Base-by-base conservation (phyloP, 2,888 invertebrate genomes). In the Drosophila neotestacea region DNA sequence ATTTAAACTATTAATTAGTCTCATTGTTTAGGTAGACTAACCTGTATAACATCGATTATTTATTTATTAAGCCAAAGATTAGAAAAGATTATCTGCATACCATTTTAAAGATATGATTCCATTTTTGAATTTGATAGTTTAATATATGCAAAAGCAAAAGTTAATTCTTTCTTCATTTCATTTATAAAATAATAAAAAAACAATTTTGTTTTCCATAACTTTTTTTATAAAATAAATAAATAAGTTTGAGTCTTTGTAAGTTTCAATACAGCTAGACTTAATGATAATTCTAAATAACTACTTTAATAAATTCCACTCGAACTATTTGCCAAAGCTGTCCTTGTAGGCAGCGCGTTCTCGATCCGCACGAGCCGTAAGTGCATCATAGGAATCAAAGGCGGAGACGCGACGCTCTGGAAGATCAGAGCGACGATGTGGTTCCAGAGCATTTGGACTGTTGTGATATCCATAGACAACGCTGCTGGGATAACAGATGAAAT, bases 401-500 rank as follows among this genome's bases (percentile, higher is more conserved):
- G 55, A 34, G 10, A 32, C 42, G 6, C 48, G 65, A 6, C 62
- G 48, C 1, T 38, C 59, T 0, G 55, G 13, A 0, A 50, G 50
- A 16, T 60, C 60, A 34, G 85, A 79, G 0, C 83, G 85, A 38
- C 84, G 89, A 52, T 85, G 47, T 1, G 62, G 11, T 1, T 10
- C 61, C 44, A 47, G 13, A 5, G 51, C 41, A 32, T 54, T 66
- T 5, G 58, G 48, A 38, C 28, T 56, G n/a, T 30, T 55, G 13
- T 80, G 16, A 6, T 76, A 73, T 22, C 60, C 70, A n/a, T 86
- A 88, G 30, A 84, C 84, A 0, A 56, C 87, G 28, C 76, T 81
- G 70, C 87, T 84, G 27, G 84, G 87, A 67, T 84, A 84, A 7
- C 84, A 84, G 41, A 84, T 88, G 51, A 62, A 84, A 54, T 76